Percentiles rank a stretch among this genome's conserved stretches.
These are phyloP conservation scores for Paramormyrops hopkinsi DNA, from an alignment of 2,797 vertebrate species.

Conservation along the genomic window DNA sequence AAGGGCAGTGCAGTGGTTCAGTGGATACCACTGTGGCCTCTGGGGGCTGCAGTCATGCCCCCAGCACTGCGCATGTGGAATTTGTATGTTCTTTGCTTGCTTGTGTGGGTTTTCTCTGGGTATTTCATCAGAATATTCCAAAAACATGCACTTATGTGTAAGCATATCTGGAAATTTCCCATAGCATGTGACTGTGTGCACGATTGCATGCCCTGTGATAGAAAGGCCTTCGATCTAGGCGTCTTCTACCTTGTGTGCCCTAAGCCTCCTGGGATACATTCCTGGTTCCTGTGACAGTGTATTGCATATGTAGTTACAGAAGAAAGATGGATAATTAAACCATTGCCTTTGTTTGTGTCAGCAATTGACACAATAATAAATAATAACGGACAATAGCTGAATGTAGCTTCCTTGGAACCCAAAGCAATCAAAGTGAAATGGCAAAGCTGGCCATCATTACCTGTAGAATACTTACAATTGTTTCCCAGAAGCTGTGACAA, in stretches of 20 bases:
- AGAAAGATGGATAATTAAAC: neutral
- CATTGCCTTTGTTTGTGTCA: neutral
- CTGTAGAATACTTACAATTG: neutral
- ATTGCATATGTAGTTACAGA: neutral
- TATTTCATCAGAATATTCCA: neutral
- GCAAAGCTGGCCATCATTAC: neutral
- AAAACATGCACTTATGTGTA: neutral
- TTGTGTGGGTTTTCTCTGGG: neutral
- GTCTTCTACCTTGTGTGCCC: neutral
- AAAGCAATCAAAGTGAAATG: neutral
- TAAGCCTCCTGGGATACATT: neutral
- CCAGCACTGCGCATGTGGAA: neutral
- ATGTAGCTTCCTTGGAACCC: neutral
- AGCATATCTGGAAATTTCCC: neutral
- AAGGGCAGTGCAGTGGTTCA: neutral
- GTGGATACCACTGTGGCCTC: neutral
- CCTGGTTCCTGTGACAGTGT: neutral
- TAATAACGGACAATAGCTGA: neutral
- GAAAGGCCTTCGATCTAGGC: neutral
- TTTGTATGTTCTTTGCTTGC: neutral
- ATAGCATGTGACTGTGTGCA: neutral
- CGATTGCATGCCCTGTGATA: neutral
- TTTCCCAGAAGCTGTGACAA: neutral
- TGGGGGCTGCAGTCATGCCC: neutral
- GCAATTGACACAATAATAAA: neutral